These are phyloP conservation scores for Plebejus argus DNA, from an alignment of 2,888 invertebrate genomes.

Conservation along the genomic window DNA sequence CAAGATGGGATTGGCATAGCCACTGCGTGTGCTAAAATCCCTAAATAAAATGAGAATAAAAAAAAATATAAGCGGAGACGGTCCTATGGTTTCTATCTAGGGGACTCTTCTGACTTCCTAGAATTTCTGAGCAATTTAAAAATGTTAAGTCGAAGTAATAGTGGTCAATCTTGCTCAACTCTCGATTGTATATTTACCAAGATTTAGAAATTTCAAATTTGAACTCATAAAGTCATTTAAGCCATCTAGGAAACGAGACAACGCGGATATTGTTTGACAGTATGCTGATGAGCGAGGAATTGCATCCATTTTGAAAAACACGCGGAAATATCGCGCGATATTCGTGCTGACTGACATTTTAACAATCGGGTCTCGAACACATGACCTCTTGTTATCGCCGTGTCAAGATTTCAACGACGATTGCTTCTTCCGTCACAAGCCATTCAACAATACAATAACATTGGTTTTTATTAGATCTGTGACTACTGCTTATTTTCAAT, in stretches of 20 bases:
- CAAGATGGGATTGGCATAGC: too few relatives aligned
- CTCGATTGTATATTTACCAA: background rate
- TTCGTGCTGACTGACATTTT: conserved; percentile 12
- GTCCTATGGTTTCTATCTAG: too few relatives aligned
- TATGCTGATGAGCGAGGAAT: background rate
- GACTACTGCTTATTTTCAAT: background rate
- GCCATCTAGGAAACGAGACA: background rate
- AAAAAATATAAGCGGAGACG: too few relatives aligned
- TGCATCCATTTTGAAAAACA: background rate
- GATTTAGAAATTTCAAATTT: background rate
- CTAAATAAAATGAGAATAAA: too few relatives aligned
- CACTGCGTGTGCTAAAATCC: too few relatives aligned
- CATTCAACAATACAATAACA: background rate
- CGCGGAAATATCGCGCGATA: conserved; percentile 17
- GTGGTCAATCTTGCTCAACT: background rate
- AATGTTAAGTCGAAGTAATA: too few relatives aligned
- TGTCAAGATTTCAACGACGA: conserved; percentile 7
- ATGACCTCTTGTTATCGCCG: background rate
- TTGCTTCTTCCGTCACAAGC: conserved; percentile 5
- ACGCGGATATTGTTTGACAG: background rate
- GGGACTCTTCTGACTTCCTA: too few relatives aligned
- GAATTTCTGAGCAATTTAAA: too few relatives aligned
- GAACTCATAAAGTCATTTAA: background rate
- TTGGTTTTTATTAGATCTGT: background rate
- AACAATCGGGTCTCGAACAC: background rate